Conservation (phyloP, 2,113 vertebrate species). For the Saccopteryx bilineata region DNA sequence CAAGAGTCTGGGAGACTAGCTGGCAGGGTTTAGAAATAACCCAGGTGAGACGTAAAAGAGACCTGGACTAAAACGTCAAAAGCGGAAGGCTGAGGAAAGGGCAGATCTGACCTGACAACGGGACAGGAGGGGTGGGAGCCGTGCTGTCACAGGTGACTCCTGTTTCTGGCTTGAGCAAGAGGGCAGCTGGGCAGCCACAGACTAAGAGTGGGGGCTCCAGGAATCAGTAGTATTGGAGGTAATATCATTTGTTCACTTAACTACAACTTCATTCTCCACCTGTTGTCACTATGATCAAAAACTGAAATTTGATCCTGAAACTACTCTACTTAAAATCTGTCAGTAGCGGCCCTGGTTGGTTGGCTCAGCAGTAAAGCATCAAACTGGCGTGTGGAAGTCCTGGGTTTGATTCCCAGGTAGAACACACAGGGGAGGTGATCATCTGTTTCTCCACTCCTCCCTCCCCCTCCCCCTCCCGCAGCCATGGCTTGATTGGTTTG, state of each 20-base stretch:
- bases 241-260: not conserved
- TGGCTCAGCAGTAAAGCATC: no score
- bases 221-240: not conserved
- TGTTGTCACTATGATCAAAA: not conserved
- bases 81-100: not conserved
- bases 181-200: not conserved
- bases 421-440: no score
- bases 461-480: no score
- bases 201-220: not conserved
- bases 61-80: not conserved
- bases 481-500: no score
- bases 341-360: not conserved
- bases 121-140: not conserved
- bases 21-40: not conserved
- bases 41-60: not conserved
- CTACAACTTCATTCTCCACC: not conserved
- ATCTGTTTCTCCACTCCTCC: no score
- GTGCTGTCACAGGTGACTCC: not conserved
- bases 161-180: not conserved
- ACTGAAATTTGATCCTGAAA: not conserved
- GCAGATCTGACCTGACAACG: not conserved
- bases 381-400: no score
- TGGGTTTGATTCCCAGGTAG: no score
- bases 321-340: slow-evolving; percentile 5
- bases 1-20: not conserved